These are phyloP conservation scores for Zonotrichia albicollis DNA, from an alignment of 2,797 vertebrate genomes.

Conservation along the genomic window DNA sequence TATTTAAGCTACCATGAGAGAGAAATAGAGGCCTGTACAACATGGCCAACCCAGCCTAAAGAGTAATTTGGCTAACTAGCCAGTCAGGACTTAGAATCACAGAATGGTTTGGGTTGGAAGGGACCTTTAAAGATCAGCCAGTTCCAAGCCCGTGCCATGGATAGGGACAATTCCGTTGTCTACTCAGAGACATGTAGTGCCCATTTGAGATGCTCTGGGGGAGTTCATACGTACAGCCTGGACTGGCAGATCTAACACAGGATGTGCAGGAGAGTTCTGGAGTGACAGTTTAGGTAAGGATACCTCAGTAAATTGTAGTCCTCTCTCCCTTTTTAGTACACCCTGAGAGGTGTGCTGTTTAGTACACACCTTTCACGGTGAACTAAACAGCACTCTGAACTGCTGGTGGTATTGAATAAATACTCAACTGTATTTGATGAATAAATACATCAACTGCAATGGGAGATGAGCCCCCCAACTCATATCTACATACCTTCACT, in stretches of 20 bases:
- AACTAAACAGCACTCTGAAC: neutral
- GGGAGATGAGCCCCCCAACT: neutral
- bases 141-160: neutral
- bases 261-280: neutral
- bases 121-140: neutral
- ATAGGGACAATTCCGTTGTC: neutral
- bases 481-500: neutral
- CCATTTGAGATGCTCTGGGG: neutral
- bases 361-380: neutral
- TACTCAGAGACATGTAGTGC: neutral
- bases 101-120: neutral
- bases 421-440: too few species aligned
- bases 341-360: neutral
- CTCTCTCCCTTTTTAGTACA: neutral
- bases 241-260: neutral
- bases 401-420: neutral
- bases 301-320: neutral
- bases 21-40: neutral
- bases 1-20: neutral
- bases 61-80: neutral
- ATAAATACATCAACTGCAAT: neutral
- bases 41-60: neutral
- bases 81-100: neutral
- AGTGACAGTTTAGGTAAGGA: neutral
- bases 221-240: neutral